Evolutionary conservation across 1,140 invertebrate genomes (phyloP), one percentile per base, ranked within the genome.

Genomic region (Diuraphis noxia): DNA sequence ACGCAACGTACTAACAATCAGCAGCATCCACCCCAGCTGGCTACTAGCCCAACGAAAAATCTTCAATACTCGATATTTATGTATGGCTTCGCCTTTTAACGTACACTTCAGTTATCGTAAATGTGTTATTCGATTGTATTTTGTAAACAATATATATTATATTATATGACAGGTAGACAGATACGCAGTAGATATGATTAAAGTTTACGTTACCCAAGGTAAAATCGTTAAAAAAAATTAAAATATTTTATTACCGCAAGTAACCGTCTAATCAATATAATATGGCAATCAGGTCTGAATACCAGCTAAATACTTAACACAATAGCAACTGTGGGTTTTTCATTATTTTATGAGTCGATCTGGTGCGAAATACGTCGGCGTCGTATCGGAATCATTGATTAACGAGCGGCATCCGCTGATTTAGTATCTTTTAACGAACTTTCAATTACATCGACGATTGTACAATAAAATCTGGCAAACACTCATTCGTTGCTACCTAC

Each of bases 21-120:
- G n/a, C 56, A 72, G 56, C 56, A 72, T 72, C n/a, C 43, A 52
- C 77, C 25, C 40, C 19, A 13, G 8, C 41, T 91, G 89, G 89
- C 89, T 52, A 9, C 41, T 30, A 49, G 89, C 89, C 89, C 89
- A 91, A 81, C 17, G 4, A 34, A 77, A 46, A 77, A 89, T 89
- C n/a, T 43, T 41, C 56, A 25, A 56, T 88, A 88, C 36, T 36
- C 86, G 36, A n/a, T 88, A 87, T 25, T 79, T 79, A 23, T 25
- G 23, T 25, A 40, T 38, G 23, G 21, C 40, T 81, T 38, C 19
- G 23, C 10, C 34, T 81, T 40, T 82, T 40, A 40, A 10, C 23
- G 7, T 30, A 17, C 10, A 41, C 40, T n/a, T 4, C 30, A 72
- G 13, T 72, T n/a, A 72, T 72, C 5, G n/a, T 72, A n/a, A 72